Base-by-base conservation (phyloP, 2,113 vertebrate genomes). In the Malurus melanocephalus region DNA sequence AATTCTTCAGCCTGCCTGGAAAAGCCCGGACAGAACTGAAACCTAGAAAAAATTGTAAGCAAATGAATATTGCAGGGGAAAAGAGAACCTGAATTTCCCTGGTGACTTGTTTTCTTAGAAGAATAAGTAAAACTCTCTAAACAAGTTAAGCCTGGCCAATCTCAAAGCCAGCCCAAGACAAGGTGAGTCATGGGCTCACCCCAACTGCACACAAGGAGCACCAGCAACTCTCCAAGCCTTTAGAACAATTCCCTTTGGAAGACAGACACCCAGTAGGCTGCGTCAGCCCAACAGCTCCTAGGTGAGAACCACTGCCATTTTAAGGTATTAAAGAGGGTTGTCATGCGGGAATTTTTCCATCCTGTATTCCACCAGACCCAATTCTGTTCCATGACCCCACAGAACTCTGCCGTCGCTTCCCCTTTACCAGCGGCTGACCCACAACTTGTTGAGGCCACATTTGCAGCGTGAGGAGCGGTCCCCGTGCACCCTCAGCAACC, bases 391-490 rank as follows among this genome's bases (percentile, higher is more conserved):
- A 2, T 15, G 14, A 12, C 10, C 43, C 65, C 73, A 10, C 32
- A 0, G 1, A 42, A 17, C 43, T 49, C 48, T 0, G 4, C 4
- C 2, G 1, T 5, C 6, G 0, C 27, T 10, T 42, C 28, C 16
- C n/a, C 69, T n/a, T 8, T 1, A 6, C 13, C 49, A 51, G 21
- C 60, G 49, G 56, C 20, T 7, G 12, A 35, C 65, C 3, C 2
- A 16, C 2, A 3, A 16, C 48, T 15, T 3, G 59, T 72, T 18
- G 42, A 16, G 10, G 28, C 15, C 55, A 3, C 8, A 0, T 23
- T 16, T 15, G 42, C 72, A 24, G 6, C 2, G 13, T 0, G 6
- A 10, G 52, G 52, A 48, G 64, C 9, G 1, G 28, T 46, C 62
- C 45, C 3, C 3, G 40, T n/a, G 60, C 45, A 5, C 35, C 53